Conservation (phyloP, 1,140 invertebrate species). For the Bombyx mandarina region DNA sequence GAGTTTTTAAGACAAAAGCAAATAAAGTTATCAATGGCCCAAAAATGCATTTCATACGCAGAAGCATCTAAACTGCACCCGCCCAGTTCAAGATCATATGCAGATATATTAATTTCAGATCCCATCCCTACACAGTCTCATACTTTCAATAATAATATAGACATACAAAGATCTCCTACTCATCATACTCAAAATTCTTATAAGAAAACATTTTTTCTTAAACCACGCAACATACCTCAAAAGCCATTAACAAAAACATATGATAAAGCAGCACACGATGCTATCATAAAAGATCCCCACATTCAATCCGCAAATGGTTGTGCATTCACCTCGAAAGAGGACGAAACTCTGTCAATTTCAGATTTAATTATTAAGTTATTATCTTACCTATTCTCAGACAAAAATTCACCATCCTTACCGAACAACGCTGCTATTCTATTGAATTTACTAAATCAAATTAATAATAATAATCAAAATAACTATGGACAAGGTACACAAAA, state of each 20-base stretch:
- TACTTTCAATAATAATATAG: background rate
- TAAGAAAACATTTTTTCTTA: too few relatives aligned
- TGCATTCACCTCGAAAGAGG: too few relatives aligned
- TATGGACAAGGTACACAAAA: too few relatives aligned
- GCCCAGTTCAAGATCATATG: background rate
- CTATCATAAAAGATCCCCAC: conserved; percentile 7
- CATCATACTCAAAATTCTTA: background rate
- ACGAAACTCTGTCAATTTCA: too few relatives aligned
- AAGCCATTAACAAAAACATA: conserved; percentile 6
- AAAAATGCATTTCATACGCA: conserved; percentile 1
- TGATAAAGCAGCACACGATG: conserved; percentile 5
- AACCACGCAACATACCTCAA: too few relatives aligned
- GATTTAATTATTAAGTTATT: too few relatives aligned
- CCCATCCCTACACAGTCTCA: background rate
- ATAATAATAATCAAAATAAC: too few relatives aligned
- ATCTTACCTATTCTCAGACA: too few relatives aligned
- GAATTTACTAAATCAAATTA: too few relatives aligned
- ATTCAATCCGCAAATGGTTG: conserved; percentile 7
- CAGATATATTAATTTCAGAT: conserved; percentile 1
- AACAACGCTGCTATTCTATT: too few relatives aligned
- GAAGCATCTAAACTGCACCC: conserved; percentile 4
- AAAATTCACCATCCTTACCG: too few relatives aligned
- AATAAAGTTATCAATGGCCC: conserved; percentile 4
- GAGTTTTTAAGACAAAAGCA: conserved; percentile 1
- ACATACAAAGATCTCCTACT: background rate